Conservation (phyloP, 1,140 invertebrate genomes). For the Scaptodrosophila lebanonensis region DNA sequence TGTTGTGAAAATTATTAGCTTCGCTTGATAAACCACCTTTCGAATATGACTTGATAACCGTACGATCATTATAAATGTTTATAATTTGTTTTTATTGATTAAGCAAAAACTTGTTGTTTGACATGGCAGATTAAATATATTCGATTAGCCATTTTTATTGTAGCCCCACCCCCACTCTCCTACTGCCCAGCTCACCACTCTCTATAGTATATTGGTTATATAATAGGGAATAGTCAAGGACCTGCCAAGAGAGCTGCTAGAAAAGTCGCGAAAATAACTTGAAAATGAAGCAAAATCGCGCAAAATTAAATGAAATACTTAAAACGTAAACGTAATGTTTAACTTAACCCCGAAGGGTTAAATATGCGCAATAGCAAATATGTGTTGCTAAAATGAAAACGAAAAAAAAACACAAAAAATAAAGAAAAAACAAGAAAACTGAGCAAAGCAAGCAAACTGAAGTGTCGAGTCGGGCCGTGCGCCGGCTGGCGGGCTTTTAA, state of each 20-base stretch:
- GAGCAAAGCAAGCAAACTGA: slow-evolving; percentile 10
- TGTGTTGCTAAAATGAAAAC: slow-evolving; percentile 33
- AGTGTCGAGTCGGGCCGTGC: slow-evolving; percentile 9
- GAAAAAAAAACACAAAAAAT: slow-evolving; percentile 1
- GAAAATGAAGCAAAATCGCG: slow-evolving; percentile 38
- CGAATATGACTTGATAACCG: slow-evolving; percentile 43
- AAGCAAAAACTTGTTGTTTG: slow-evolving; percentile 32
- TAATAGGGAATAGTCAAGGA: too few species aligned
- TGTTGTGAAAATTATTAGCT: slow-evolving; percentile 18
- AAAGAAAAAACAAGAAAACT: slow-evolving; percentile 8
- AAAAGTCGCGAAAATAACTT: slow-evolving; percentile 8
- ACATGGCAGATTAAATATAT: slow-evolving; percentile 27
- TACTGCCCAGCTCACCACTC: too few species aligned
- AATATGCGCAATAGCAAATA: slow-evolving; percentile 64
- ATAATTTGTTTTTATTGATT: slow-evolving; percentile 67
- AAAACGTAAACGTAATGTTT: slow-evolving; percentile 65
- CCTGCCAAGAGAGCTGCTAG: too few species aligned
- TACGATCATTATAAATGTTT: slow-evolving; percentile 66
- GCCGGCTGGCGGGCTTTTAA: slow-evolving; percentile 34
- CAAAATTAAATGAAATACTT: slow-evolving; percentile 46
- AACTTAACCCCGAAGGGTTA: slow-evolving; percentile 70
- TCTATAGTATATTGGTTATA: too few species aligned
- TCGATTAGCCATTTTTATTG: slow-evolving; percentile 21
- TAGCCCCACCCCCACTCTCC: too few species aligned
- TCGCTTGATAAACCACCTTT: slow-evolving; percentile 48